Percentiles rank a stretch among this genome's conserved stretches.
phyloP scores from a whole-genome alignment of 2,888 invertebrate species.

The Scaptodrosophila latifasciaeformis region DNA sequence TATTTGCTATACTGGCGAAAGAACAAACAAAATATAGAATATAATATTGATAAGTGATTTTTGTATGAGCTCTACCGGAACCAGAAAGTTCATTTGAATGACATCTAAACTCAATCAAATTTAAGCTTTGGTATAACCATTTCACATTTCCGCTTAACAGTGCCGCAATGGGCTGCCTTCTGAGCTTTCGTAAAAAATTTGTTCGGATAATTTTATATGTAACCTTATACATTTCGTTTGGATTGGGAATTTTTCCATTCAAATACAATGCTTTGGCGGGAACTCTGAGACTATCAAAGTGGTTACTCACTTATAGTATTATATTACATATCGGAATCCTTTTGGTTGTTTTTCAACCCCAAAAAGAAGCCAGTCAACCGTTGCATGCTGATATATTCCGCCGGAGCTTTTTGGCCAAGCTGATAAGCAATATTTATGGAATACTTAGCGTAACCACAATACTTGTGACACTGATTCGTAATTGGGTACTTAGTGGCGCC shows the following conservation, averaged over 20 bases:
- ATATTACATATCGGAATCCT: background rate
- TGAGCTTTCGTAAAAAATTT: slow-evolving; percentile 25
- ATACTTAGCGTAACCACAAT: slow-evolving; percentile 2
- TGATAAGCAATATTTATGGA: too few species aligned
- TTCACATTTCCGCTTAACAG: too few species aligned
- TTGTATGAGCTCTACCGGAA: too few species aligned
- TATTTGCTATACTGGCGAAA: too few species aligned
- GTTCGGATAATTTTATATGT: slow-evolving; percentile 18
- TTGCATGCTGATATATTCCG: background rate
- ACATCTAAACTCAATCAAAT: too few species aligned
- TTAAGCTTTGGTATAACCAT: too few species aligned
- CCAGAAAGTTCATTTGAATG: too few species aligned
- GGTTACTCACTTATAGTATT: slow-evolving; percentile 33
- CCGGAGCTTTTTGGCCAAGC: too few species aligned
- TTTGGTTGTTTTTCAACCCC: background rate
- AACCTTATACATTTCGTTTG: slow-evolving; percentile 33
- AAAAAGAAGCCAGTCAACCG: too few species aligned
- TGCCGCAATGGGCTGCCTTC: too few species aligned
- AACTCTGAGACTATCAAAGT: slow-evolving; percentile 18
- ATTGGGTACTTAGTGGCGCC: slow-evolving; percentile 6
- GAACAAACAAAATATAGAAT: too few species aligned
- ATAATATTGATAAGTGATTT: too few species aligned
- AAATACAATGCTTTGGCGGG: background rate
- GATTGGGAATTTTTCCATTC: slow-evolving; percentile 45
- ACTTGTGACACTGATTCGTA: background rate